A percentile compares a stretch with the other conserved stretches of the same genome.
Evolutionary conservation across 2,888 invertebrate species (phyloP).

Genomic region (Polyommatus icarus): DNA sequence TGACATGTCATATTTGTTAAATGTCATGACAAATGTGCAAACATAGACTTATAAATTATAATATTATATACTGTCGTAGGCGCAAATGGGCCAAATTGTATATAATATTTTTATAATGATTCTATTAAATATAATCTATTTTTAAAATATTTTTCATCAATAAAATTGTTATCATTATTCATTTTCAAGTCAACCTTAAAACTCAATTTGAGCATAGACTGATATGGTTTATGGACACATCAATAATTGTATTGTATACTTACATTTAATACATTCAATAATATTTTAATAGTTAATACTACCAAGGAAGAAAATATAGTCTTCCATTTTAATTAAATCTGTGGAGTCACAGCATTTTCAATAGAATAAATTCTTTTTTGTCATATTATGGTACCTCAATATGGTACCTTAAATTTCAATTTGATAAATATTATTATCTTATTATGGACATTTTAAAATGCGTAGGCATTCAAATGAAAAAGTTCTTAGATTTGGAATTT

Average conservation of each 20-base stretch:
- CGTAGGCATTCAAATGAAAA: background rate
- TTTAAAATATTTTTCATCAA: background rate
- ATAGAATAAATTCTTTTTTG: background rate
- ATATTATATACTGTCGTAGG: no score
- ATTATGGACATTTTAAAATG: background rate
- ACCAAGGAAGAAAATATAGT: background rate
- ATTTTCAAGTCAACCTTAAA: background rate
- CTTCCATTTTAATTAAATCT: background rate
- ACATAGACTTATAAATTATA: no score
- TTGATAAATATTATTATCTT: background rate
- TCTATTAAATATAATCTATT: no score
- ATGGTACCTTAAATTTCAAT: background rate
- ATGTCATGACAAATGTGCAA: no score
- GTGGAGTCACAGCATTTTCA: background rate
- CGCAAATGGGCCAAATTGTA: background rate
- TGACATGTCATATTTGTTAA: no score
- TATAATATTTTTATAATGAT: background rate
- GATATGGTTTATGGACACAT: conserved; percentile 8
- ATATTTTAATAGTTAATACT: background rate
- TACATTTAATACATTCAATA: background rate
- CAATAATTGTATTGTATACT: background rate
- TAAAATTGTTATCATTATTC: background rate
- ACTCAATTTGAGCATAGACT: background rate
- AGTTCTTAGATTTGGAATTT: background rate
- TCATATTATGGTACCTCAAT: background rate